Evolutionary conservation across 2,888 invertebrate species (phyloP).

Genomic region (Tetragonula carbonaria): DNA sequence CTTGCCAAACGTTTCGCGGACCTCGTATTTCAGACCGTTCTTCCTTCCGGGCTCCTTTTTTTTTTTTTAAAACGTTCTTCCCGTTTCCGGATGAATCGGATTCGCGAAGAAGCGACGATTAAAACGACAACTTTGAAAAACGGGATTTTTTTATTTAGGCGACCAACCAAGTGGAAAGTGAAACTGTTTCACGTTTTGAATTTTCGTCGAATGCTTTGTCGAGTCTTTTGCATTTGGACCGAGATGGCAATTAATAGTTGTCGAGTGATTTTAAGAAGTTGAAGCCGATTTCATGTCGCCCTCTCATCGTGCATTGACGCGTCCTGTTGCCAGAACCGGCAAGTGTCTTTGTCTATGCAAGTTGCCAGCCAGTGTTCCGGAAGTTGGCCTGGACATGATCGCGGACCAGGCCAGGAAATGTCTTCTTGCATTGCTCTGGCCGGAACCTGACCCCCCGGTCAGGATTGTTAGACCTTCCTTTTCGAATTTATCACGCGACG

Average conservation of each 20-base stretch:
- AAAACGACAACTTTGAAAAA: too few species aligned
- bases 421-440: slow-evolving; percentile 43
- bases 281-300: background rate
- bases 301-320: background rate
- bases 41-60: background rate
- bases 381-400: slow-evolving; percentile 54
- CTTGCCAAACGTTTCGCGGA: slow-evolving; percentile 52
- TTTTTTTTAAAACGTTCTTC: background rate
- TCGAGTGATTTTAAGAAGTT: background rate
- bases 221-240: too few species aligned
- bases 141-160: too few species aligned
- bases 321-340: background rate
- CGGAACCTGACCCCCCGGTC: slow-evolving; percentile 46
- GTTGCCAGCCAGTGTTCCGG: slow-evolving; percentile 38
- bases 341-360: slow-evolving; percentile 1
- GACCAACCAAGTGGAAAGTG: background rate
- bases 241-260: background rate
- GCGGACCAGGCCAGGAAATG: slow-evolving; percentile 49
- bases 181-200: too few species aligned
- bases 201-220: too few species aligned
- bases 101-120: background rate
- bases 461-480: slow-evolving; percentile 56
- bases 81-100: slow-evolving; percentile 1
- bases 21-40: slow-evolving; percentile 42
- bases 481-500: slow-evolving; percentile 61